Conservation (phyloP, 2,888 invertebrate species). For the Dioctria rufipes region DNA sequence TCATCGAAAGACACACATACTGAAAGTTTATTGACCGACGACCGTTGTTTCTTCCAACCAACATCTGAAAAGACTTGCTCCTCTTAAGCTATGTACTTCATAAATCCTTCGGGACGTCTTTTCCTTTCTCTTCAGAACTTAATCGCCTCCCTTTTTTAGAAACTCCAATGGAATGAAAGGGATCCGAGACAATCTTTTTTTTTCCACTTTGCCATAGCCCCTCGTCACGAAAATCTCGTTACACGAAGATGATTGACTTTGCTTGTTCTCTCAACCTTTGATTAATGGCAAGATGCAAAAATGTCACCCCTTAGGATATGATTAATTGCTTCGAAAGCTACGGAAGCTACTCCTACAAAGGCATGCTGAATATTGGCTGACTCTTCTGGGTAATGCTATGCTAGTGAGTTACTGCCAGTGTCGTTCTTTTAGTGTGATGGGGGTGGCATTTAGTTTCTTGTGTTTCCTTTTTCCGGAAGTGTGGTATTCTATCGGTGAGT, state of each 20-base stretch:
- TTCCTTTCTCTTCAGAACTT: slow-evolving; percentile 7
- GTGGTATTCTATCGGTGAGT: not conserved
- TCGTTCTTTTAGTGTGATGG: not conserved
- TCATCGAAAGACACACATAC: not conserved
- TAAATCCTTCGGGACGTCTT: slow-evolving; percentile 7
- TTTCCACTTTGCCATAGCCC: not conserved
- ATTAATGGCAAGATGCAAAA: slow-evolving; percentile 51
- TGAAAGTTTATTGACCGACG: slow-evolving; percentile 3
- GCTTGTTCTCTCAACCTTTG: slow-evolving; percentile 49
- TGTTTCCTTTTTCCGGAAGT: not conserved
- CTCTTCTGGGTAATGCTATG: not conserved
- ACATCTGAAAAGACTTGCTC: not conserved
- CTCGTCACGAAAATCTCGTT: slow-evolving; percentile 54
- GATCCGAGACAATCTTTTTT: slow-evolving; percentile 31
- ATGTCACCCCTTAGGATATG: slow-evolving; percentile 49
- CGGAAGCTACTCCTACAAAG: slow-evolving; percentile 20
- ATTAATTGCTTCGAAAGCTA: slow-evolving; percentile 42
- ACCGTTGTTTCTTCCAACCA: not conserved
- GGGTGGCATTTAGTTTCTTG: not conserved
- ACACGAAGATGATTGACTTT: slow-evolving; percentile 51
- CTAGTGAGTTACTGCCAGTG: not conserved
- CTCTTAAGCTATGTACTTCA: not conserved
- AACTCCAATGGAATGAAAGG: not conserved
- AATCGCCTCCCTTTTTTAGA: slow-evolving; percentile 8
- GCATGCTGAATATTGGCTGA: slow-evolving; percentile 8